Evolutionary conservation across 2,113 vertebrate genomes (phyloP).

Genomic region (Galeopterus variegatus): DNA sequence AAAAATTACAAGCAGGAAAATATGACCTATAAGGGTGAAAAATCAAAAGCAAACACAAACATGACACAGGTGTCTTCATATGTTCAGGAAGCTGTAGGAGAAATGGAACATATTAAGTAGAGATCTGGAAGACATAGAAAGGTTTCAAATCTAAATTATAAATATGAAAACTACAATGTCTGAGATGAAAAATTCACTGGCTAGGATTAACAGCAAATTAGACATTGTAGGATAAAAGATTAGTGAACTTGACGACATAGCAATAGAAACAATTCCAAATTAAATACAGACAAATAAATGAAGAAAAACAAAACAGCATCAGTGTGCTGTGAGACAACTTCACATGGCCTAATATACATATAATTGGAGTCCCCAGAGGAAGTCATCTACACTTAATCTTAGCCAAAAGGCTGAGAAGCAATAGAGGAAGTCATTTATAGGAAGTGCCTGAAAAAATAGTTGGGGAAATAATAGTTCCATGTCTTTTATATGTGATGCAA

Average conservation of each 20-base stretch:
- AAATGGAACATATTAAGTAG: background rate
- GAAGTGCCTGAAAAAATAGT: background rate
- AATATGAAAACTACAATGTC: background rate
- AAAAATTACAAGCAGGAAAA: background rate
- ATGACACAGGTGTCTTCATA: background rate
- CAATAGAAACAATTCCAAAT: background rate
- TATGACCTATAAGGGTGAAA: no score
- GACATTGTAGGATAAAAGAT: background rate
- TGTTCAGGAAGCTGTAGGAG: background rate
- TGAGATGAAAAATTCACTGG: background rate
- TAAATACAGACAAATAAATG: background rate
- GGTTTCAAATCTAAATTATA: background rate
- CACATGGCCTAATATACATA: background rate
- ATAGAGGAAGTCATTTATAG: background rate
- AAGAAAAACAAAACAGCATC: background rate
- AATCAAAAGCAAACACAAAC: background rate
- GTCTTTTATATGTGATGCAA: background rate
- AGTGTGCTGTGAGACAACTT: background rate
- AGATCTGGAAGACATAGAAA: background rate
- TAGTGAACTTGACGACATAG: background rate
- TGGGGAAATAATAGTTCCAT: background rate
- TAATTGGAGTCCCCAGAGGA: background rate
- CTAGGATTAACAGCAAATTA: background rate
- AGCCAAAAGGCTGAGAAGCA: no score
- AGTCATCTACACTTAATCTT: no score